A percentile compares a stretch with the other conserved stretches of the same genome.
phyloP scores from a whole-genome alignment of 37 sponge, comb jelly and placozoan species.

The Halisarca cf. caerulea region DNA sequence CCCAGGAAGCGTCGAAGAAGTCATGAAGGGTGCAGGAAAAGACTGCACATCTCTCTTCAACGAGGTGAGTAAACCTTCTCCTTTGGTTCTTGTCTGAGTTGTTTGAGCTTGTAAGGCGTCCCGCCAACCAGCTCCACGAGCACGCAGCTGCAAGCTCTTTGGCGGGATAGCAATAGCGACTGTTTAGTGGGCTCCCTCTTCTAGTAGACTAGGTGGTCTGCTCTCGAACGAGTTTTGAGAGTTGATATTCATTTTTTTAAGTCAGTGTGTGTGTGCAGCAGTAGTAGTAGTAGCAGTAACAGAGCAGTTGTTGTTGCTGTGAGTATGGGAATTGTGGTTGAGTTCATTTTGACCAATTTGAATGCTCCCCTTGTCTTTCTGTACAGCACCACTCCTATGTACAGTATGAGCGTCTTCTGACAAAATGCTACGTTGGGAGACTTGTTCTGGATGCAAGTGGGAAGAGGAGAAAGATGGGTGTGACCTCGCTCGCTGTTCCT shows the following conservation, averaged over 20 bases:
- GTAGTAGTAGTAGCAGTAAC: no score
- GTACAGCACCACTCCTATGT: slow-evolving; percentile 15
- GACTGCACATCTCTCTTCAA: slow-evolving; percentile 92
- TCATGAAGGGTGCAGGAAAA: slow-evolving; percentile 90
- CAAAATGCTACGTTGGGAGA: slow-evolving; percentile 9
- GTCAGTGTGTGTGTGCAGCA: no score
- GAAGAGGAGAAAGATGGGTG: not conserved
- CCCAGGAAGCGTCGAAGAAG: slow-evolving; percentile 89
- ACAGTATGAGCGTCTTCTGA: not conserved
- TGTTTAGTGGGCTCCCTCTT: not conserved
- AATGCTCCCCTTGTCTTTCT: not conserved
- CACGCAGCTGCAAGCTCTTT: no score
- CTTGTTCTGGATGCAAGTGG: not conserved
- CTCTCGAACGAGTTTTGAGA: not conserved
- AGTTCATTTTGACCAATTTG: not conserved
- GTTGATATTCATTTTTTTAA: no score
- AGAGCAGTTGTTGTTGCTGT: no score
- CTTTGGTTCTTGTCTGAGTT: no score
- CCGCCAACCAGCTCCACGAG: no score
- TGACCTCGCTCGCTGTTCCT: not conserved
- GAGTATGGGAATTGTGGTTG: no score
- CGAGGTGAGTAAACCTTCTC: slow-evolving; percentile 55
- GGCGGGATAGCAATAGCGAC: not conserved
- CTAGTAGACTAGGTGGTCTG: not conserved
- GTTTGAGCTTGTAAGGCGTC: no score